A percentile compares a stretch with the other conserved stretches of the same genome.
Evolutionary conservation across 2,888 invertebrate genomes (phyloP).

Genomic region (Mellilla xanthometata): DNA sequence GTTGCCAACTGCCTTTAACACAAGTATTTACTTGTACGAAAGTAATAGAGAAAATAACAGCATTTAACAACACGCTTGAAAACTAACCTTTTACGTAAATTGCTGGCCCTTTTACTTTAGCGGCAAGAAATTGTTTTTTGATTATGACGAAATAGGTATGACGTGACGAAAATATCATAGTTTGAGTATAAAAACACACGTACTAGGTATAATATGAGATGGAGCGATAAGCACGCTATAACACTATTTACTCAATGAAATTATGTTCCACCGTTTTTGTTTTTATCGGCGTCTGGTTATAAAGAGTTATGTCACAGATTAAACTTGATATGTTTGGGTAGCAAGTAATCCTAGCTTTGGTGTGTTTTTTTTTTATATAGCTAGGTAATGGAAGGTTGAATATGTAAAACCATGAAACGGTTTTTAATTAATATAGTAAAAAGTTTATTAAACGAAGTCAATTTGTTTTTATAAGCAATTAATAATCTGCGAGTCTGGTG

Average conservation of each 20-base stretch:
- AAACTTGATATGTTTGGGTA: conserved; percentile 1
- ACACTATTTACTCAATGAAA: conserved; percentile 59
- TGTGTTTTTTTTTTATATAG: too few species aligned
- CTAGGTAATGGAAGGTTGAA: too few species aligned
- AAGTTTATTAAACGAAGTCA: too few species aligned
- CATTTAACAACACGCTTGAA: conserved; percentile 34
- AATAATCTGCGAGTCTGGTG: too few species aligned
- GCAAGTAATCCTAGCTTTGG: background rate
- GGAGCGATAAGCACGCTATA: conserved; percentile 59
- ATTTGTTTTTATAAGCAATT: too few species aligned
- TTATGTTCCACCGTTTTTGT: conserved; percentile 36
- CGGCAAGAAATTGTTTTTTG: conserved; percentile 38
- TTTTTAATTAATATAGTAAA: too few species aligned
- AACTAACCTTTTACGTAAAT: conserved; percentile 42
- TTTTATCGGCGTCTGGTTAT: conserved; percentile 33
- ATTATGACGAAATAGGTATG: conserved; percentile 50
- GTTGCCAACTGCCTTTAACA: conserved; percentile 5
- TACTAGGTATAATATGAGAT: conserved; percentile 35
- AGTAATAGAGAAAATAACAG: conserved; percentile 31
- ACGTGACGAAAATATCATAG: conserved; percentile 54
- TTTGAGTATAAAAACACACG: conserved; percentile 40
- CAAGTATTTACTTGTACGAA: conserved; percentile 27
- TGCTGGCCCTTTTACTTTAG: conserved; percentile 27
- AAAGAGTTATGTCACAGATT: conserved; percentile 20
- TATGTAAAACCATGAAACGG: too few species aligned